phyloP scores from a whole-genome alignment of 2,888 invertebrate genomes.

The Papilio gigon region DNA sequence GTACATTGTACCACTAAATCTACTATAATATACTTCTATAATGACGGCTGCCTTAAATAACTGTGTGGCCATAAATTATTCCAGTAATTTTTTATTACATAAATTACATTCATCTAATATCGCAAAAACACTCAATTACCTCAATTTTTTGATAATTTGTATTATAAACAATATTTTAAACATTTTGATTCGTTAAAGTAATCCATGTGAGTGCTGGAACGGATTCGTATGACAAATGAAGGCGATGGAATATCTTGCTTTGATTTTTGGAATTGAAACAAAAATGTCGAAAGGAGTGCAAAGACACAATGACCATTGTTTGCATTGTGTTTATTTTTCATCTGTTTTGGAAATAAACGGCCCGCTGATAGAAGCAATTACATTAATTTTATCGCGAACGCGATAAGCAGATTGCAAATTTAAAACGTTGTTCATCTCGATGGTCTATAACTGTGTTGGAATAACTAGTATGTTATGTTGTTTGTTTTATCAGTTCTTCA shows the following conservation, averaged over 20 bases:
- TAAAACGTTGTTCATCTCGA: not conserved
- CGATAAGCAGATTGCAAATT: slow-evolving; percentile 9
- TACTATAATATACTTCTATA: no score
- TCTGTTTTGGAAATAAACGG: slow-evolving; percentile 13
- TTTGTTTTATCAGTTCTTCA: not conserved
- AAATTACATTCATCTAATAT: not conserved
- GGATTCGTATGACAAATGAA: not conserved
- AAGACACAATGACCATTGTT: slow-evolving; percentile 16
- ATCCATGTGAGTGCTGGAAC: not conserved
- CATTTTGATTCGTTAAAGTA: not conserved
- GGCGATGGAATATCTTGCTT: not conserved
- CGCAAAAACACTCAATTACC: not conserved
- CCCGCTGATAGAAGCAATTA: not conserved
- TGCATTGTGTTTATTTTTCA: not conserved
- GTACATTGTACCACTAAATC: no score
- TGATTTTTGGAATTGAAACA: slow-evolving; percentile 2
- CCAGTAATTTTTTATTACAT: no score
- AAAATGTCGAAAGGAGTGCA: not conserved
- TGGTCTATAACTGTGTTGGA: not conserved
- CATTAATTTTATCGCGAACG: slow-evolving; percentile 8
- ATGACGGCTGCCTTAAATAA: no score
- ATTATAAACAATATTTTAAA: not conserved
- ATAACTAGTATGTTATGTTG: not conserved
- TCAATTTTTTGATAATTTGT: not conserved
- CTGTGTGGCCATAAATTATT: no score